These are phyloP conservation scores for Rhinoderma darwinii DNA, from an alignment of 2,113 vertebrate genomes.

Conservation along the genomic window DNA sequence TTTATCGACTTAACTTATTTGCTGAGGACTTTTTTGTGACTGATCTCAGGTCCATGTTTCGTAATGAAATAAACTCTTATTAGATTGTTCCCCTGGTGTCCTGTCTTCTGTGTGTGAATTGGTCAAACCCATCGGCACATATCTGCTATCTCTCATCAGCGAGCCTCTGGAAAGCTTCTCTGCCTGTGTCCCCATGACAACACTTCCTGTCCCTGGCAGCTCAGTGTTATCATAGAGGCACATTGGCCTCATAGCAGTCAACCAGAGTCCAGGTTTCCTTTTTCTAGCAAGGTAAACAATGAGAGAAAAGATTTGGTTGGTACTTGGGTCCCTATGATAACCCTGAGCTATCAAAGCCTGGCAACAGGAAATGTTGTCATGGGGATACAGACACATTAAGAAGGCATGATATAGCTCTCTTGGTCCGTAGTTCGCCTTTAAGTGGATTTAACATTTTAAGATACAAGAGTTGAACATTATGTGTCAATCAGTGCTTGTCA, in stretches of 20 bases:
- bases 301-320: too few species aligned
- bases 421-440: too few species aligned
- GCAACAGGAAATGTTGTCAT: not conserved
- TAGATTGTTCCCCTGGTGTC: not conserved
- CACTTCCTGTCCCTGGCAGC: not conserved
- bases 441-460: too few species aligned
- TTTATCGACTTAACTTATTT: conserved; percentile 37
- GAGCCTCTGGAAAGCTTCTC: too few species aligned
- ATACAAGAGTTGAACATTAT: too few species aligned
- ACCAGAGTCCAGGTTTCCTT: too few species aligned
- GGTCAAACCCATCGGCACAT: not conserved
- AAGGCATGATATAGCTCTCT: too few species aligned
- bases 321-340: not conserved
- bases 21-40: conserved; percentile 16
- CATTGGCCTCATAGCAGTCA: not conserved
- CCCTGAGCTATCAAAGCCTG: not conserved
- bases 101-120: not conserved
- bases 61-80: conserved; percentile 31
- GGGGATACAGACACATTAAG: not conserved
- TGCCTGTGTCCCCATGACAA: not conserved
- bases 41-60: conserved; percentile 18
- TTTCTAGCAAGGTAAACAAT: too few species aligned
- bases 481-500: too few species aligned
- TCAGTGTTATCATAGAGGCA: not conserved
- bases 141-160: too few species aligned